These are phyloP conservation scores for Lordiphosa mommai DNA, from an alignment of 1,140 invertebrate genomes.

Conservation along the genomic window DNA sequence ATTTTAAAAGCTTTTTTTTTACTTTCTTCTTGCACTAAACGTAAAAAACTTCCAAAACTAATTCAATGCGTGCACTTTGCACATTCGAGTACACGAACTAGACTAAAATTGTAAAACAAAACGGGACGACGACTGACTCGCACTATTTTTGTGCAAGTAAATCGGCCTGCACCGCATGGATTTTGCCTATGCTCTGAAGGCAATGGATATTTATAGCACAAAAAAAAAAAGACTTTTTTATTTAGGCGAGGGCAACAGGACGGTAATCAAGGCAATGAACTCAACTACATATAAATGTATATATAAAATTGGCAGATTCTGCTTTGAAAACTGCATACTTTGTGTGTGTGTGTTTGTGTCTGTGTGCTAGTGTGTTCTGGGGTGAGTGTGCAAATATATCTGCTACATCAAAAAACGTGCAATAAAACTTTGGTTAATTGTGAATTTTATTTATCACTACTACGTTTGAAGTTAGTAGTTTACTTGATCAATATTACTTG, in stretches of 20 bases:
- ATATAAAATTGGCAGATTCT: conserved; percentile 48
- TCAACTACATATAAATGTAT: conserved; percentile 39
- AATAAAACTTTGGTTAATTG: conserved; percentile 2
- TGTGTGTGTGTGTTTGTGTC: conserved; percentile 1
- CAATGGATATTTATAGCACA: conserved; percentile 56
- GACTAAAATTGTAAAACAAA: conserved; percentile 45
- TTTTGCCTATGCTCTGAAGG: conserved; percentile 9
- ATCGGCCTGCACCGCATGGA: conserved; percentile 52
- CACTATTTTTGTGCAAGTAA: conserved; percentile 55
- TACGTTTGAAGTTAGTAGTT: conserved; percentile 19
- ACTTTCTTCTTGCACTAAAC: not conserved
- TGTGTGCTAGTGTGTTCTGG: not conserved
- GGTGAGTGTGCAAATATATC: conserved; percentile 29
- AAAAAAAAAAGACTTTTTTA: conserved; percentile 7
- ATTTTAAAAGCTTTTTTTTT: not conserved
- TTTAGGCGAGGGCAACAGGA: conserved; percentile 31
- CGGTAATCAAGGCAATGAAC: conserved; percentile 68
- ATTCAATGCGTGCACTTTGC: conserved; percentile 34
- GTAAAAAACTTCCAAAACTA: conserved; percentile 13
- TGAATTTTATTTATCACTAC: conserved; percentile 15
- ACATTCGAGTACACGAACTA: conserved; percentile 25
- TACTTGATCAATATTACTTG: not conserved
- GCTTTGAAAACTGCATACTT: conserved; percentile 33
- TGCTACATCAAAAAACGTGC: conserved; percentile 22
- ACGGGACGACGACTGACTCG: conserved; percentile 18